Evolutionary conservation across 1,140 invertebrate genomes (phyloP), one percentile per base, ranked within the genome.

Genomic region (Diorhabda sublineata): DNA sequence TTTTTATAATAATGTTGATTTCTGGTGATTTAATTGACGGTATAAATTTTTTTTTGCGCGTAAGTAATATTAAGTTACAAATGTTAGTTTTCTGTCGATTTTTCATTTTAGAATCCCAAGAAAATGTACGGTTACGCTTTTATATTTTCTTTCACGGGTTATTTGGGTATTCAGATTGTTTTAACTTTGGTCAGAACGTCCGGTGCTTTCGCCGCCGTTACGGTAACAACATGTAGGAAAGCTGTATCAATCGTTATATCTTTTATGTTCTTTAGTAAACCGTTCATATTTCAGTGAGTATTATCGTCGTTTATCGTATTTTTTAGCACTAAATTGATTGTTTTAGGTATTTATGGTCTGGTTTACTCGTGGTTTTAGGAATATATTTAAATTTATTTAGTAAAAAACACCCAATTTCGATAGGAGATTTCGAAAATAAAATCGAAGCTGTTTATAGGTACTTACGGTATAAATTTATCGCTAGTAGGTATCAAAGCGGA

Each of bases 191-290:
- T 98, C 0, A 87, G 91, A 74, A 89, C 89, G 41, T 91, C 90
- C 80, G 96, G 96, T 11, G 96, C 96, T 9, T 91, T 97, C 44
- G 87, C 92, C 44, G 94, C 96, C 4, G 96, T 96, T 2, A 98
- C 95, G 9, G 94, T 96, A 44, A 93, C 91, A 7, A 92, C 91
- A 2, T 91, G 89, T 76, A 83, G 96, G 60, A 98, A 98, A 84
- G 95, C 94, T 42, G 84, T 98, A 1, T 95, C 96, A 1, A 97
- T 98, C 62, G 83, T 95, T 52, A 84, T 98, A 68, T 98, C 96
- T 2, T 98, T 98, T 82, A 69, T 97, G 56, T 89, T 97, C 73
- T 98, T 98, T 78, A 89, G 90, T 79, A 98, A 98, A 81, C 96
- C 96, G 4, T 98, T 98, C 78, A 95, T 93, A 7, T 86, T 93